Evolutionary conservation across 92 coral and sea anemone genomes (phyloP).

Genomic region (Epizoanthus illoricatus): DNA sequence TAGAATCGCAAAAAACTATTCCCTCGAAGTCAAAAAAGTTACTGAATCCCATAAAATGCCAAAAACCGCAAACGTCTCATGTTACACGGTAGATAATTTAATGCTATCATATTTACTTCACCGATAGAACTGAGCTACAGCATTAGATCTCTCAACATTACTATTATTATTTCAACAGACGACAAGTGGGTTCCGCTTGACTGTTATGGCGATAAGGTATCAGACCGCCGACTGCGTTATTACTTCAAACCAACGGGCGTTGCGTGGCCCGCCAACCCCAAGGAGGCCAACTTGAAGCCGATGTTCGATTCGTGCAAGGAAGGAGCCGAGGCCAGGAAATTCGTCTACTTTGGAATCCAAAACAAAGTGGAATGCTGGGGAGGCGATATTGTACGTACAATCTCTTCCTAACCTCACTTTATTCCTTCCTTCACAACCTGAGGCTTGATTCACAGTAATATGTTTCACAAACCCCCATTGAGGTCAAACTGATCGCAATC

Average conservation of each 20-base stretch:
- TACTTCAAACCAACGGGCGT: slow-evolving; percentile 23
- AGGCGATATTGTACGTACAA: slow-evolving; percentile 25
- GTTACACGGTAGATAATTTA: too few species aligned
- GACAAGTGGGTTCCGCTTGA: slow-evolving; percentile 26
- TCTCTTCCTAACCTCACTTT: not conserved
- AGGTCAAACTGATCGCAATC: too few species aligned
- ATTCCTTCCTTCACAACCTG: not conserved
- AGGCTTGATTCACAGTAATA: not conserved
- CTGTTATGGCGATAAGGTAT: slow-evolving; percentile 1
- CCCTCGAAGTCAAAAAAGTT: too few species aligned
- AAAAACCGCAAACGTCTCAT: too few species aligned
- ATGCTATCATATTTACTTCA: too few species aligned
- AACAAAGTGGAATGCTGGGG: slow-evolving; percentile 36
- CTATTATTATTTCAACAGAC: not conserved
- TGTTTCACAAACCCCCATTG: not conserved
- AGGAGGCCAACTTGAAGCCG: slow-evolving; percentile 27
- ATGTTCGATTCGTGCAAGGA: slow-evolving; percentile 31
- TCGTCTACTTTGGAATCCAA: slow-evolving; percentile 22
- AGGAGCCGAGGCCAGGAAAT: slow-evolving; percentile 32
- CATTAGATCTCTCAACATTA: not conserved
- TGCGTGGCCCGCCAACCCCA: slow-evolving; percentile 23
- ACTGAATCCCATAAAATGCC: too few species aligned
- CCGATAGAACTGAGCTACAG: too few species aligned
- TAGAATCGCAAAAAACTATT: too few species aligned
- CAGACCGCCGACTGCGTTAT: slow-evolving; percentile 17